Evolutionary conservation across 2,113 vertebrate genomes (phyloP).

Genomic region (Austrofundulus limnaeus): DNA sequence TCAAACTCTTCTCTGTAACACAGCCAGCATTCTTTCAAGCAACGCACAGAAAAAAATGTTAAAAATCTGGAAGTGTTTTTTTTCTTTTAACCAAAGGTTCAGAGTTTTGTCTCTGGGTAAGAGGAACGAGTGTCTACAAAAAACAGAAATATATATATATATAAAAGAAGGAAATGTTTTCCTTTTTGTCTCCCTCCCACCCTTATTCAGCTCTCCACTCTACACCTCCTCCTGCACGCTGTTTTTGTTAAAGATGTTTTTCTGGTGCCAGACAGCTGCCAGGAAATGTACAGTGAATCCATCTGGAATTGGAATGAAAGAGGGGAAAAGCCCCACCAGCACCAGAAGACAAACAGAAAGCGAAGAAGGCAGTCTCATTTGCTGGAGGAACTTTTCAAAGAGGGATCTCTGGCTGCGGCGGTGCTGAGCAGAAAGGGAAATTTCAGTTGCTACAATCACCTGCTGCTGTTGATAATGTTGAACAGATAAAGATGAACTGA

Average conservation of each 20-base stretch:
- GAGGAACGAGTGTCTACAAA: constrained; percentile 44
- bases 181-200: constrained; percentile 56
- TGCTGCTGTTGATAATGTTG: constrained; percentile 15
- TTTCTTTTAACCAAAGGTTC: constrained; percentile 41
- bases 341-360: constrained; percentile 47
- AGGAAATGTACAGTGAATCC: constrained; percentile 78
- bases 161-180: constrained; percentile 73
- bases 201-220: constrained; percentile 42
- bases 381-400: background rate
- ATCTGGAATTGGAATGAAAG: constrained; percentile 80
- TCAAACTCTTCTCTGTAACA: constrained; percentile 47
- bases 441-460: constrained; percentile 22
- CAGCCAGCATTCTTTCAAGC: constrained; percentile 53
- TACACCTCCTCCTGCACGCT: constrained; percentile 56
- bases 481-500: constrained; percentile 14
- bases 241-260: constrained; percentile 59
- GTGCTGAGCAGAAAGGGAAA: constrained; percentile 13
- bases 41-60: constrained; percentile 45
- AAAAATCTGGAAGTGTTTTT: constrained; percentile 23
- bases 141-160: background rate
- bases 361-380: constrained; percentile 36
- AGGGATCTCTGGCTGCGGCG: constrained; percentile 11
- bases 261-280: constrained; percentile 68
- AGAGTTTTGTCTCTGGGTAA: constrained; percentile 54
- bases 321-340: constrained; percentile 59